Conservation (phyloP, 2,113 vertebrate species). For the Lepus timidus region DNA sequence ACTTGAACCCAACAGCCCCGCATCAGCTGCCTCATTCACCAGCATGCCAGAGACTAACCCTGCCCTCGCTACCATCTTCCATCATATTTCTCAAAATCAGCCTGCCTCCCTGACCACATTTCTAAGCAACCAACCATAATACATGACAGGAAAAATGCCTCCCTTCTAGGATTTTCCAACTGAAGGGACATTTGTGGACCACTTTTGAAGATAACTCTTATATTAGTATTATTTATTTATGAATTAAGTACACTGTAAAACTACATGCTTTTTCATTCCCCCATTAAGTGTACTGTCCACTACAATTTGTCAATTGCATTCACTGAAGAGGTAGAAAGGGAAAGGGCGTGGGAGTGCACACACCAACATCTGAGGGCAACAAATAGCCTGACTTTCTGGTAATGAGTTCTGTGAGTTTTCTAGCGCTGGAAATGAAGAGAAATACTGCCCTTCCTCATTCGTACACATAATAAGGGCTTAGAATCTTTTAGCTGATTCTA, state of each 20-base stretch:
- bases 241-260: conserved; percentile 31
- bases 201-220: conserved; percentile 17
- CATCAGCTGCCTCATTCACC: not conserved
- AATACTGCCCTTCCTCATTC: not conserved
- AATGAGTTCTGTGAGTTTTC: conserved; percentile 48
- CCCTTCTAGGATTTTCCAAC: not conserved
- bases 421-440: not conserved
- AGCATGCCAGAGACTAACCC: not conserved
- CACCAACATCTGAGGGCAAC: conserved; percentile 27
- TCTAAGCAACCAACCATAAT: conserved; percentile 20
- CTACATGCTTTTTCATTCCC: not conserved
- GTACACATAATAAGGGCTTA: not conserved
- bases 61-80: not conserved
- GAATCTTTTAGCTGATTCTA: not conserved
- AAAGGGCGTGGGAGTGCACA: no score
- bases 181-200: not conserved
- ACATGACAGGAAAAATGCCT: not conserved
- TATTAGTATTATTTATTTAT: conserved; percentile 15
- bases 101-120: not conserved
- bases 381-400: conserved; percentile 53
- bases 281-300: not conserved
- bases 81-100: not conserved
- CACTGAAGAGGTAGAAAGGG: no score
- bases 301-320: not conserved
- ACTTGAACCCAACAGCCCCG: not conserved